Evolutionary conservation across 2,888 invertebrate species (phyloP).

Genomic region (Apotomis betuletana): DNA sequence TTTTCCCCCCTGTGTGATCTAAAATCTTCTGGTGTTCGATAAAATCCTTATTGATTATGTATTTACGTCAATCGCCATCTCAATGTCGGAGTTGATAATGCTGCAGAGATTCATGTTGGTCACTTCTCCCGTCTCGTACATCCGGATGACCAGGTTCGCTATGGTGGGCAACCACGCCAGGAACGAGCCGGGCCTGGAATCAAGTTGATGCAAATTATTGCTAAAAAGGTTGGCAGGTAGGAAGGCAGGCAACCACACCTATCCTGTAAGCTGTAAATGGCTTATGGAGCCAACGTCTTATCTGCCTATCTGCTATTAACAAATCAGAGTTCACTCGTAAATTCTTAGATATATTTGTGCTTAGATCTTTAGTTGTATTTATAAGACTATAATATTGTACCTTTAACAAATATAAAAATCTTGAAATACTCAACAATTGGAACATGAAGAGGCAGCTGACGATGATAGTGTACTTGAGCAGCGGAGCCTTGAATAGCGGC

Average conservation of each 20-base stretch:
- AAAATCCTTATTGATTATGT: background rate
- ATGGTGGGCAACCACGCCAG: slow-evolving; percentile 51
- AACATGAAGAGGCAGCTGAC: slow-evolving; percentile 74
- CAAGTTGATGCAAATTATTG: background rate
- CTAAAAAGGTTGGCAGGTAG: too few relatives aligned
- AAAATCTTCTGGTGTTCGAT: too few relatives aligned
- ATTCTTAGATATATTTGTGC: too few relatives aligned
- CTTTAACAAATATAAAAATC: too few relatives aligned
- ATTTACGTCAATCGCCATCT: slow-evolving; percentile 36
- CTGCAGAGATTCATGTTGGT: slow-evolving; percentile 46
- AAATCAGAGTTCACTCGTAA: too few relatives aligned
- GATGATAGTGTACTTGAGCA: slow-evolving; percentile 79
- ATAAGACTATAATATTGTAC: too few relatives aligned
- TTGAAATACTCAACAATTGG: slow-evolving; percentile 79
- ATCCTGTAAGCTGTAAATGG: too few relatives aligned
- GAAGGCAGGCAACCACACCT: too few relatives aligned
- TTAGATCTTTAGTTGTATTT: too few relatives aligned
- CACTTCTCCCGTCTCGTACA: slow-evolving; percentile 47
- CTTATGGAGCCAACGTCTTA: too few relatives aligned
- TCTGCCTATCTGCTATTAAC: too few relatives aligned
- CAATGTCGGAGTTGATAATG: slow-evolving; percentile 43
- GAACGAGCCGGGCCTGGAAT: slow-evolving; percentile 56
- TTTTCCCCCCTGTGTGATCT: too few relatives aligned
- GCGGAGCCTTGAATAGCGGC: slow-evolving; percentile 78
- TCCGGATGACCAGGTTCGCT: slow-evolving; percentile 48